Base-by-base conservation (phyloP, 1,140 invertebrate genomes). In the Arctopsyche grandis region DNA sequence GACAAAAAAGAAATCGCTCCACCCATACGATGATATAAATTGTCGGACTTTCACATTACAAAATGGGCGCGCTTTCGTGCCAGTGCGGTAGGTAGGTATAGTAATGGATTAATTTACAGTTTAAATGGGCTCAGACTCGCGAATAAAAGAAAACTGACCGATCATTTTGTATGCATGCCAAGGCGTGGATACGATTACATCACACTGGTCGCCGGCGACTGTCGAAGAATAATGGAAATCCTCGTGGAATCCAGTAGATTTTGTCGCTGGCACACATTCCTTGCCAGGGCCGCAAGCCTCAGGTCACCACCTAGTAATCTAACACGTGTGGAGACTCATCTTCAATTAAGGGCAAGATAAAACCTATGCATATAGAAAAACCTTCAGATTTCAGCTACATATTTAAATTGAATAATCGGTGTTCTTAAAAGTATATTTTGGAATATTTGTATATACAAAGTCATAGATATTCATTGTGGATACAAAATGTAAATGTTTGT, bases 141-240 rank as follows among this genome's bases (percentile, higher is more conserved):
- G 16, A 60, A 60, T 26, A 66, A 66, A 66, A 66, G 63, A 66
- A 66, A 66, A 66, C 63, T 66, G 63, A 66, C 63, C 63, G 63
- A 0, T 22, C 9, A 63, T 44, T 26, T 60, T 19, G 74, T 29
- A 63, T 76, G 74, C 74, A 76, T 76, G 48, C 74, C 56, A 22
- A 63, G 14, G 38, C n/a, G 46, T 38, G 21, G 52, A 16, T 16
- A 56, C 56, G 56, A 76, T 76, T 76, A 56, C 74, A 76, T 76
- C 74, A 76, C 74, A 56, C 12, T 22, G 38, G 24, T 16, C 60
- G 16, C 1, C 48, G 48, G 48, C 38, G 14, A 74, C 56, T 21
- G 74, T 16, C 43, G 74, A 76, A 44, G 58, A 76, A 76, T 76
- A 76, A 76, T 76, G 74, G n/a, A 76, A 52, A 76, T 76, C 74